Evolutionary conservation across 1,140 invertebrate genomes (phyloP), one percentile per base, ranked within the genome.

Genomic region (Scaptomyza hsui): DNA sequence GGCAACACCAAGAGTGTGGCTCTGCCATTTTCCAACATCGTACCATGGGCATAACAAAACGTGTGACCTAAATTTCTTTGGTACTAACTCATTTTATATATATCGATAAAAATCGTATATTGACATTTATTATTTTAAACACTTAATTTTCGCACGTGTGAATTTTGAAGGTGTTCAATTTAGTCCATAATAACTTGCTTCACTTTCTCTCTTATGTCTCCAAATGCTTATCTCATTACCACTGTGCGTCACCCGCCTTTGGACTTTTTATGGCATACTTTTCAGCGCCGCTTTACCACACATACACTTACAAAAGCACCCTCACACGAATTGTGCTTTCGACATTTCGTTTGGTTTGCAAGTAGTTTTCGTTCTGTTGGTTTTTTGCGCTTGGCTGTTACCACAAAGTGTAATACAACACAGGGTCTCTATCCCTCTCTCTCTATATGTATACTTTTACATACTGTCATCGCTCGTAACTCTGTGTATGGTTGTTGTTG

Each of bases 201-300:
- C n/a, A n/a, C n/a, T n/a, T n/a, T n/a, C n/a, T n/a, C n/a, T n/a
- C n/a, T 10, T 21, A 24, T 56, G 39, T 39, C 6, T 13, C 21
- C 18, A 42, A 42, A 5, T 26, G 13, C 6, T 4, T 32, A 4
- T 4, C 26, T 32, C 7, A 9, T 4, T 2, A 1, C 53, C 53
- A 57, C 12, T 9, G 47, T 42, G 1, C 48, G 12, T 6, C 15
- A 16, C n/a, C 47, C 26, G 45, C 59, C 59, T 16, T 41, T 18
- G 51, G 59, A 37, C 10, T 26, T 61, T 52, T 63, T 44, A 53
- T 63, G 5, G 60, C 60, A 52, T 52, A 63, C 60, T 52, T 62
- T 62, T 61, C 59, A 61, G 47, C 47, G 48, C 3, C 24, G 35
- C 48, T 13, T n/a, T 42, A 24, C 9, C 37, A 29, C 13, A 55